Percentiles rank a stretch among this genome's conserved stretches.
phyloP scores from a whole-genome alignment of 92 coral and sea anemone genomes.

The Epizoanthus illoricatus region DNA sequence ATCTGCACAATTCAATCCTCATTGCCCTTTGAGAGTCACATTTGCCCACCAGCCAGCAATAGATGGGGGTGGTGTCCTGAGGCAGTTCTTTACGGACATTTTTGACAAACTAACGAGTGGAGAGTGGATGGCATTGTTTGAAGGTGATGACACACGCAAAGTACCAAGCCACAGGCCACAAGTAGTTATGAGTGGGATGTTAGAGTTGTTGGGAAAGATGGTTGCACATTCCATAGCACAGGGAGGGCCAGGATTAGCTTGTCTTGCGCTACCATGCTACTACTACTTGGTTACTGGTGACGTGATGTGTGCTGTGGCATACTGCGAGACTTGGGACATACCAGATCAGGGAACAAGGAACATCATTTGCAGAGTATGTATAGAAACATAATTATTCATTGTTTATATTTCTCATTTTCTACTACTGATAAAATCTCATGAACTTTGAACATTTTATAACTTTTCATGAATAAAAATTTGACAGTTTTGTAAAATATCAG shows the following conservation, averaged over 20 bases:
- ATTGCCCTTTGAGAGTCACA: slow-evolving; percentile 41
- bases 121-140: slow-evolving; percentile 41
- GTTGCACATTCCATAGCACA: slow-evolving; percentile 66
- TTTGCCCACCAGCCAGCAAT: slow-evolving; percentile 59
- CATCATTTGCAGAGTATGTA: slow-evolving; percentile 44
- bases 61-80: slow-evolving; percentile 66
- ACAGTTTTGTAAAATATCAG: too few species aligned
- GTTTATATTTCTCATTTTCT: too few species aligned
- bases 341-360: slow-evolving; percentile 57
- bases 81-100: slow-evolving; percentile 65
- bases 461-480: too few species aligned
- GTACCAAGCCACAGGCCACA: slow-evolving; percentile 60
- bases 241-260: slow-evolving; percentile 66
- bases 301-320: slow-evolving; percentile 62
- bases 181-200: slow-evolving; percentile 54
- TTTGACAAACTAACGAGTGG: slow-evolving; percentile 47
- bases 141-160: slow-evolving; percentile 39
- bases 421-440: too few species aligned
- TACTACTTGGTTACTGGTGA: slow-evolving; percentile 76
- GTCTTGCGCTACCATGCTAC: slow-evolving; percentile 48
- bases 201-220: slow-evolving; percentile 54
- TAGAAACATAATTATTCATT: too few species aligned
- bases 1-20: slow-evolving; percentile 41
- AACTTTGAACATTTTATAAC: too few species aligned
- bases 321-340: slow-evolving; percentile 59